Base-by-base conservation (phyloP, 2,113 vertebrate species). In the Salvelinus sp. region DNA sequence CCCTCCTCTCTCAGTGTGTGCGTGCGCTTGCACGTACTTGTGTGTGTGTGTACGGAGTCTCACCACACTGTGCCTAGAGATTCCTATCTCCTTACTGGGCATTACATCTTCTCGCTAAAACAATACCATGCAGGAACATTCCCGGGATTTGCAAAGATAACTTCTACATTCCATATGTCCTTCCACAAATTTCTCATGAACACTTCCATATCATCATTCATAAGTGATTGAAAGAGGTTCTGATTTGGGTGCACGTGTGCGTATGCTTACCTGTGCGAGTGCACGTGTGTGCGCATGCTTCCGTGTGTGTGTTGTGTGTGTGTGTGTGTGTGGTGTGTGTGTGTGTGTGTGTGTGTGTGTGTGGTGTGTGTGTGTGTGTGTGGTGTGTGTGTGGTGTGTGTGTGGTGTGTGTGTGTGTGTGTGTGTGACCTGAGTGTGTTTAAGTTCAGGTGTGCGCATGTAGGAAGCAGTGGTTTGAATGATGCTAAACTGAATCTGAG, bases 401-500 rank as follows among this genome's bases (percentile, higher is more conserved):
- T 63, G 30, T 72, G 50, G n/a, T 47, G 18, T 27, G 33, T 63
- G 72, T 63, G 30, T 72, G 50, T 28, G 70, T 71, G 63, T 18
- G 2, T 44, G 50, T 69, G 68, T 44, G n/a, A 2, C 22, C 60
- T 64, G 50, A 69, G 69, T 78, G 66, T 75, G 28, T n/a, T 67
- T 48, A n/a, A 1, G 13, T 20, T 30, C 76, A 44, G 28, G 44
- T 67, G 44, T 74, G 73, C 23, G 27, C 20, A 57, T 33, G 27
- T 60, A 79, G 69, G 83, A 80, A 9, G 38, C 38, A 80, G 82
- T 7, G 67, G 80, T 77, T 83, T 90, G 83, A 89, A 75, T 84
- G 86, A 90, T 89, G 82, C 88, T 86, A 81, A 86, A 80, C 77
- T 76, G 82, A 66, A 87, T 87, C 86, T 87, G 82, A 70, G 69